Base-by-base conservation (phyloP, 1,140 invertebrate genomes). In the Sarcophaga bullata region DNA sequence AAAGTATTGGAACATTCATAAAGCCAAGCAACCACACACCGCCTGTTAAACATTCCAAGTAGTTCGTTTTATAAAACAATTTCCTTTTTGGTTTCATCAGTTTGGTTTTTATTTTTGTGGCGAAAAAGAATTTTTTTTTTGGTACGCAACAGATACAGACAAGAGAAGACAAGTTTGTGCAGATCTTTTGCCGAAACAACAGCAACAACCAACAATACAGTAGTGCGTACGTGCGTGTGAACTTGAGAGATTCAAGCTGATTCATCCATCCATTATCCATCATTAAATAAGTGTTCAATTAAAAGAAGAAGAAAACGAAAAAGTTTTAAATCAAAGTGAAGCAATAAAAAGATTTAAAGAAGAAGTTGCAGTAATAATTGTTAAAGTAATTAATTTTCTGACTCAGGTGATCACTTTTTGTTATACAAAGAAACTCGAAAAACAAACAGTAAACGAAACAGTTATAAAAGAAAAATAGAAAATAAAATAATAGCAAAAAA, bases 131-230 rank as follows among this genome's bases (percentile, higher is more conserved):
- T 68, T 68, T 58, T 68, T 19, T 37, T 68, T 62, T 11, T 58
- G 54, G n/a, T 68, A 68, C 62, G 62, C 62, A 68, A 68, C 62
- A 68, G 62, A 68, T 68, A 68, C 17, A 68, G 62, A 37, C 25
- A 37, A 37, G 25, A 37, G 4, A 4, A 37, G 25, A 37, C 25
- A 37, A 37, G 25, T 37, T 37, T 37, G 25, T 37, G 25, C 25
- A 37, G 25, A 37, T 37, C 25, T 37, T 37, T 37, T 37, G 25
- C 25, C 25, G 25, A 37, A 37, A 37, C 25, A 37, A 37, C 25
- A 37, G 4, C 25, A 37, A 37, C 25, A 1, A 37, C 1, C 25
- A 37, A 37, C 4, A n/a, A 62, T 7, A 1, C n/a, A 15, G 6
- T 62, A 62, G 54, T 15, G 54, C 54, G 11, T 62, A n/a, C 62